These are phyloP conservation scores for Axea sp. DNA, from an alignment of 2,888 invertebrate species.

Conservation along the genomic window DNA sequence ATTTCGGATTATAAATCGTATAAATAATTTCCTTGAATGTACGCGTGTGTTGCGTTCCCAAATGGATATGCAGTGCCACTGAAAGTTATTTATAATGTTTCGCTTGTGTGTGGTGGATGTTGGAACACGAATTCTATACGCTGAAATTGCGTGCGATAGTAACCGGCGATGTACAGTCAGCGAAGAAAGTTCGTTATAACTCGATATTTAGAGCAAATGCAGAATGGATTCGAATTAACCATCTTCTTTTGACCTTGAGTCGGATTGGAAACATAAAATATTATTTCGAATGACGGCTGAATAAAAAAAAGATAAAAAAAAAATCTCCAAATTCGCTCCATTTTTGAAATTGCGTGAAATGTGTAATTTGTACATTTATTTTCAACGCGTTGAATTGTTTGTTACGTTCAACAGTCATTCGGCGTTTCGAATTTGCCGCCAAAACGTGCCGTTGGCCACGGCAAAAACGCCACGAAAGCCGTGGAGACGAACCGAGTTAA, in stretches of 20 bases:
- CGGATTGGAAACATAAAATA: too few relatives aligned
- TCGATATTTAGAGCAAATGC: slow-evolving; percentile 46
- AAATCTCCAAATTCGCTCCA: too few relatives aligned
- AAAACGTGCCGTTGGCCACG: too few relatives aligned
- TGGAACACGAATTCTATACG: slow-evolving; percentile 61
- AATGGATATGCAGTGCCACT: slow-evolving; percentile 62
- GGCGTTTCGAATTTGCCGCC: too few relatives aligned
- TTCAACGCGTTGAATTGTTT: too few relatives aligned
- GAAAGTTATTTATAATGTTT: slow-evolving; percentile 64
- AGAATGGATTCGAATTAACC: slow-evolving; percentile 30
- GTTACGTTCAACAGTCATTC: too few relatives aligned
- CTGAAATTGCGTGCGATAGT: slow-evolving; percentile 52
- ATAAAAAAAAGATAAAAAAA: too few relatives aligned
- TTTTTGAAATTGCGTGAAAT: too few relatives aligned
- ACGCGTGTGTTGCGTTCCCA: slow-evolving; percentile 54
- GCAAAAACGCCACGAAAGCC: too few relatives aligned
- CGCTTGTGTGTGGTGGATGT: slow-evolving; percentile 55
- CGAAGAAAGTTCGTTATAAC: slow-evolving; percentile 46
- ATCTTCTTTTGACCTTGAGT: slow-evolving; percentile 19
- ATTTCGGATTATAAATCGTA: slow-evolving; percentile 62
- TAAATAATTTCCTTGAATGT: slow-evolving; percentile 67
- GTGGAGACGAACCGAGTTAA: too few relatives aligned
- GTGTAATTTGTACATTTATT: too few relatives aligned
- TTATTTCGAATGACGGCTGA: too few relatives aligned
- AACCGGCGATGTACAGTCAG: slow-evolving; percentile 34